Evolutionary conservation across 1,140 invertebrate genomes (phyloP).

Genomic region (Drosophila repleta): DNA sequence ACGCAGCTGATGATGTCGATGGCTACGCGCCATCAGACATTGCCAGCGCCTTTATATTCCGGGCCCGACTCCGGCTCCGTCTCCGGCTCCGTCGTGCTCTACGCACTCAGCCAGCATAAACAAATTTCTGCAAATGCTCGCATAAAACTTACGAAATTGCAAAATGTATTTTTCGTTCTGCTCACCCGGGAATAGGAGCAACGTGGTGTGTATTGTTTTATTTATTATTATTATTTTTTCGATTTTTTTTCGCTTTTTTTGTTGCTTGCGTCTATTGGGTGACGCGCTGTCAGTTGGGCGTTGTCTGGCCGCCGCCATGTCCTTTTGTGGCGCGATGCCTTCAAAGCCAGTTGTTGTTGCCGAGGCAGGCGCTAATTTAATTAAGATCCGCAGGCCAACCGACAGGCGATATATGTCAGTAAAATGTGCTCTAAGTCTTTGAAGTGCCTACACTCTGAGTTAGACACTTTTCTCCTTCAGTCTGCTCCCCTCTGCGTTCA

Average conservation of each 20-base stretch:
- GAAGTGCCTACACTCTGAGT: slow-evolving; percentile 28
- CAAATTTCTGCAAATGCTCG: slow-evolving; percentile 73
- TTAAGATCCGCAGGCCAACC: slow-evolving; percentile 67
- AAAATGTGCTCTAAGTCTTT: slow-evolving; percentile 73
- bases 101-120: slow-evolving; percentile 51
- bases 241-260: neutral
- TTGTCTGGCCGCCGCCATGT: slow-evolving; percentile 42
- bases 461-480: too few species aligned
- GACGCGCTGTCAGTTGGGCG: slow-evolving; percentile 33
- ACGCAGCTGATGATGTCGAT: slow-evolving; percentile 47
- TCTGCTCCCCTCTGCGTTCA: neutral
- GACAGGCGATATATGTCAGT: slow-evolving; percentile 68
- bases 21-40: slow-evolving; percentile 29
- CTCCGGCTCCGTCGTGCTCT: slow-evolving; percentile 47
- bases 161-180: slow-evolving; percentile 47
- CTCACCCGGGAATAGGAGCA: slow-evolving; percentile 8
- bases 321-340: slow-evolving; percentile 54
- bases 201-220: slow-evolving; percentile 9
- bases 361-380: slow-evolving; percentile 66
- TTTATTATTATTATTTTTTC: slow-evolving; percentile 7
- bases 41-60: neutral
- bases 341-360: slow-evolving; percentile 39
- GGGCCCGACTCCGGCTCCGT: slow-evolving; percentile 3
- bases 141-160: slow-evolving; percentile 79
- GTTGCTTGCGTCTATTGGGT: neutral